Evolutionary conservation across 2,888 invertebrate genomes (phyloP), one percentile per base, ranked within the genome.

Genomic region (Erebia aethiops): DNA sequence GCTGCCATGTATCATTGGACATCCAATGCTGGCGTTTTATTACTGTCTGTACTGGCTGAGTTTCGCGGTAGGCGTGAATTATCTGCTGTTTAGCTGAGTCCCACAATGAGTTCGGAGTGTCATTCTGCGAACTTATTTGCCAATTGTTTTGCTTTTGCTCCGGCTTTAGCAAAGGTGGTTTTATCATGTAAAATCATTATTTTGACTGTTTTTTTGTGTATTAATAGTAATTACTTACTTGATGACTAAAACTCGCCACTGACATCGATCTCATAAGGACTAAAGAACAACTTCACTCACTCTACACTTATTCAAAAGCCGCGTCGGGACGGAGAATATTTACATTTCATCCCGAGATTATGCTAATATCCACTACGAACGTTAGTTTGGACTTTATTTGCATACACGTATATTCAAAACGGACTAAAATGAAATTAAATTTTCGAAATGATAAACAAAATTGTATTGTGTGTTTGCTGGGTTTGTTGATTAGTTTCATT

Each of bases 271-370:
- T 8, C 13, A 18, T 46, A 46, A 61, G 13, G n/a, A 61, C 18
- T 46, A 49, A 62, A 49, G 13, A 14, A 26, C 26, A 57, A 62
- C 21, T 14, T 26, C 11, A 49, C 62, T 14, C 21, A 52, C 52
- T 41, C 16, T 18, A 16, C 64, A 54, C 58, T 57, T 21, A 58
- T 58, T 67, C 58, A n/a, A 43, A 16, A 49, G 35, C 58, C 46
- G 58, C 46, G 21, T 13, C 13, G 16, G 54, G 54, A 65, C 26
- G 21, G 52, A 52, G 65, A 43, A 58, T 64, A 69, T 73, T 70
- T 68, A 70, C 72, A 65, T 73, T 73, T 70, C 65, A 73, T 73
- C 54, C 57, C 46, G 56, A 67, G 70, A 72, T 70, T 70, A 70
- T 72, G 67, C 64, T 68, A 73, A 71, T 61, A 69, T 18, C 65